Percentiles rank a stretch among this genome's conserved stretches.
Evolutionary conservation across 2,797 vertebrate genomes (phyloP).

Genomic region (Prunella strophiata): DNA sequence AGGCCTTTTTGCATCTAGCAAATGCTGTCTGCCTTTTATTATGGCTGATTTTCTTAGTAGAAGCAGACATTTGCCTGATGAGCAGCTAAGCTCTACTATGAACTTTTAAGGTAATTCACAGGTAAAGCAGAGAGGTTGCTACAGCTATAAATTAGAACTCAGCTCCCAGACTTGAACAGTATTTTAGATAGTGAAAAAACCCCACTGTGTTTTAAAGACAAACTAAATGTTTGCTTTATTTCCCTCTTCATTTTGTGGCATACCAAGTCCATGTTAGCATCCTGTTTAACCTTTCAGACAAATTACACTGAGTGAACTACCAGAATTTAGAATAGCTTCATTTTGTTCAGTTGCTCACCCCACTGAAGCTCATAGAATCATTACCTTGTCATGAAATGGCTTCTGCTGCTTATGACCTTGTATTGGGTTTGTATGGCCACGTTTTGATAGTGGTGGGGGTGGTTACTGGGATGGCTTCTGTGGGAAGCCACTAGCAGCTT

Average conservation of each 20-base stretch:
- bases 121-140: not conserved
- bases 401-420: not conserved
- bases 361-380: not conserved
- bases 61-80: not conserved
- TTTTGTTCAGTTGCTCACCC: not conserved
- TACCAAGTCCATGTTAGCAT: not conserved
- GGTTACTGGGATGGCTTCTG: not conserved
- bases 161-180: not conserved
- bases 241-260: not conserved
- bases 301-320: not conserved
- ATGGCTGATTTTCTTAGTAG: not conserved
- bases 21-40: not conserved
- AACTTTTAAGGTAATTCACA: not conserved
- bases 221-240: not conserved
- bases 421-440: not conserved
- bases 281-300: not conserved
- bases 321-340: not conserved
- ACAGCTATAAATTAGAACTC: not conserved
- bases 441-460: not conserved
- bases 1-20: conserved; percentile 26
- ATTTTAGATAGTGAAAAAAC: not conserved
- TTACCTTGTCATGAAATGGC: not conserved
- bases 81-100: not conserved
- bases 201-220: not conserved
- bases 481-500: not conserved